phyloP scores from a whole-genome alignment of 2,888 invertebrate species.

The Patella caerulea region DNA sequence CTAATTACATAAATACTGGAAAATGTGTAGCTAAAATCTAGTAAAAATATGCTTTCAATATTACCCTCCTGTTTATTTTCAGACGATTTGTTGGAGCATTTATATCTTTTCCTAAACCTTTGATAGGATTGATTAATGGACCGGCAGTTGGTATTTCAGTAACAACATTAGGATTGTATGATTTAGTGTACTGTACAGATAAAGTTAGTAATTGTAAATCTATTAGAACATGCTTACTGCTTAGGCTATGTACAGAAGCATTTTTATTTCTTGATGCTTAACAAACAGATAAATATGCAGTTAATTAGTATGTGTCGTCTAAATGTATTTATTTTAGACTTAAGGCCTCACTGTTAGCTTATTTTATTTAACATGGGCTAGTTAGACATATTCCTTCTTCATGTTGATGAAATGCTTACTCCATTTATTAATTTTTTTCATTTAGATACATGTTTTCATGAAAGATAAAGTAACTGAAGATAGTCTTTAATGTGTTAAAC shows the following conservation, averaged over 20 bases:
- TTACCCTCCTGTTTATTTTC: conserved; percentile 51
- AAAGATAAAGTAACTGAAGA: neutral
- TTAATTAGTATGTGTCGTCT: too few species aligned
- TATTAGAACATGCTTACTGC: too few species aligned
- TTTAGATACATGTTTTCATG: neutral
- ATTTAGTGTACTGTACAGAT: conserved; percentile 88
- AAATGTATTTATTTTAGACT: too few species aligned
- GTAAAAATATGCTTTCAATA: too few species aligned
- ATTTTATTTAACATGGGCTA: neutral
- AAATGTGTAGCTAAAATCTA: too few species aligned
- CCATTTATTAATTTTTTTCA: neutral
- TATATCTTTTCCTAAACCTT: conserved; percentile 88
- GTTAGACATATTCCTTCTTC: neutral
- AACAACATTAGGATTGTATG: conserved; percentile 88
- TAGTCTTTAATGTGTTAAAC: too few species aligned
- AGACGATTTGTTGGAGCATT: conserved; percentile 82
- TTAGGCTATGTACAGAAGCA: too few species aligned
- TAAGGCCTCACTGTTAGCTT: too few species aligned
- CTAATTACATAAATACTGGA: too few species aligned
- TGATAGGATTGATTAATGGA: conserved; percentile 92
- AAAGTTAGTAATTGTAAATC: conserved; percentile 74
- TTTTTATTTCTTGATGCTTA: too few species aligned
- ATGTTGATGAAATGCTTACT: neutral
- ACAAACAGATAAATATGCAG: too few species aligned
- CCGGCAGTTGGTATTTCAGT: conserved; percentile 93